Percentiles rank a stretch among this genome's conserved stretches.
Evolutionary conservation across 2,797 vertebrate genomes (phyloP).

Genomic region (Pipistrellus pipistrellus): DNA sequence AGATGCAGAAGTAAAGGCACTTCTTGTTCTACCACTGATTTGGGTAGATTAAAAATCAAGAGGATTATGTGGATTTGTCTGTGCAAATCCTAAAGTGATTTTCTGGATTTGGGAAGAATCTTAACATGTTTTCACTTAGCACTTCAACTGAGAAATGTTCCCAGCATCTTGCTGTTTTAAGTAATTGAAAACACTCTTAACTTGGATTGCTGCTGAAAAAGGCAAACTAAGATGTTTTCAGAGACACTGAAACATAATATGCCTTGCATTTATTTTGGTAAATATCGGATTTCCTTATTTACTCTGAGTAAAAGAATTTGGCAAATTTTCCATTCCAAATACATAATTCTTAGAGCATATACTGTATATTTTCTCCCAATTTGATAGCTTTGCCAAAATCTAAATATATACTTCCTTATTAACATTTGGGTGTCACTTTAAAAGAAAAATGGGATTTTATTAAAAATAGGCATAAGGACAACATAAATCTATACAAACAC

Average conservation of each 20-base stretch:
- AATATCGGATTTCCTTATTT: conserved; percentile 67
- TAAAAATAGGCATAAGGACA: conserved; percentile 26
- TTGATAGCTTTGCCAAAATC: conserved; percentile 52
- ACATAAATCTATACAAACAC: neutral
- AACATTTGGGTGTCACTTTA: conserved; percentile 48
- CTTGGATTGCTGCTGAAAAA: conserved; percentile 60
- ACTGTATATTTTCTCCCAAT: neutral
- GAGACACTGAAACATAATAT: conserved; percentile 56
- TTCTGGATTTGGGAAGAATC: conserved; percentile 58
- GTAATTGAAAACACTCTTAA: conserved; percentile 46
- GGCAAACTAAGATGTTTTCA: conserved; percentile 62
- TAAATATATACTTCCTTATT: conserved; percentile 26
- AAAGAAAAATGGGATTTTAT: conserved; percentile 44
- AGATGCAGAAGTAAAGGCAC: neutral
- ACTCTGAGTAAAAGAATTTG: conserved; percentile 50
- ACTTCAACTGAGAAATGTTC: conserved; percentile 59
- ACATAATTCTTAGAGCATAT: conserved; percentile 23
- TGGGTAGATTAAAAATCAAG: conserved; percentile 44
- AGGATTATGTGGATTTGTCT: conserved; percentile 47
- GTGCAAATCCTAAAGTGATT: conserved; percentile 59
- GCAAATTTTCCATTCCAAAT: conserved; percentile 61
- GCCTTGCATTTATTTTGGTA: conserved; percentile 37
- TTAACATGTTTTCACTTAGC: conserved; percentile 68
- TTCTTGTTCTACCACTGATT: neutral
- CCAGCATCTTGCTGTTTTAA: conserved; percentile 61